Base-by-base conservation (phyloP, 2,113 vertebrate genomes). In the Elephantulus edwardii region DNA sequence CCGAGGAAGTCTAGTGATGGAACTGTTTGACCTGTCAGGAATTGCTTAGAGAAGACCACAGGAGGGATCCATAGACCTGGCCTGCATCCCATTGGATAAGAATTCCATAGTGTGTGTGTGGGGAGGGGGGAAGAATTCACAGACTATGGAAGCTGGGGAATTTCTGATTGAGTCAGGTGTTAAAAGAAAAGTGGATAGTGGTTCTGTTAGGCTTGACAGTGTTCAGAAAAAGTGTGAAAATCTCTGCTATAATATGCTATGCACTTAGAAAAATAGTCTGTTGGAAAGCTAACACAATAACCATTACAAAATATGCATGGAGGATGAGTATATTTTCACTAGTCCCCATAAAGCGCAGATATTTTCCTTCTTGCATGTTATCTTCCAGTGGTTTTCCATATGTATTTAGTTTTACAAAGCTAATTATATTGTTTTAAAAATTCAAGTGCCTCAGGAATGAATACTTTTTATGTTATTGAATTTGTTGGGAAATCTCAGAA, bases 361-460 rank as follows among this genome's bases (percentile, higher is more conserved):
- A 1, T 62, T 85, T 78, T 68, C 33, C 8, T 74, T 3, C 28
- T 83, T 52, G 35, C 48, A 19, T 83, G 11, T 70, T 78, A 8
- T 54, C 79, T 68, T 71, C 50, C 26, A 54, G 12, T 68, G 91
- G 50, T 22, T 60, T 52, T 30, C 28, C 38, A 40, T 6, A 48
- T 33, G 22, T 28, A 46, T 1, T 66, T 48, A 44, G n/a, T 84
- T 83, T 86, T 76, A 81, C 12, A 42, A 28, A 68, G 44, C 71
- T 76, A 66, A 60, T 85, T 74, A 52, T 60, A 50, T 66, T 30
- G 9, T 8, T 72, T 95, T 85, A 42, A 93, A 93, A 88, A 90
- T 52, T 90, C 33, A 86, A 6, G 38, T 75, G 14, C n/a, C 38
- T 75, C 38, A 64, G 62, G 71, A 82, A 64, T 46, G 33, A 74